Base-by-base conservation (phyloP, 2,113 vertebrate species). In the Otus sunia region DNA sequence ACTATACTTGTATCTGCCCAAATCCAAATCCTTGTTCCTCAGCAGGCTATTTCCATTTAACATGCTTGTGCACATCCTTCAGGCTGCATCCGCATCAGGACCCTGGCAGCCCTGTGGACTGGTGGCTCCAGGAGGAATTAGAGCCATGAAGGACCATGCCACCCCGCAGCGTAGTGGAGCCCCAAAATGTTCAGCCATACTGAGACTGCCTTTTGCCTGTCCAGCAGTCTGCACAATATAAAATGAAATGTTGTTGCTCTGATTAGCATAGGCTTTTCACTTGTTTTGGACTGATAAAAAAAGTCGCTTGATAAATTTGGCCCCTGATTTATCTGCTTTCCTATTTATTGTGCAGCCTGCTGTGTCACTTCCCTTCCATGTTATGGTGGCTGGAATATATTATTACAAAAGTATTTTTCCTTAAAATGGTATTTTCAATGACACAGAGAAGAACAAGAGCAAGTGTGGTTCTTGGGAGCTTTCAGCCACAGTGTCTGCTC, bases 101-200 rank as follows among this genome's bases (percentile, higher is more conserved):
- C 17, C 4, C 22, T 2, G 7, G 59, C 34, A 87, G 59, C 45
- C 22, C 59, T 2, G 0, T 0, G 0, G 12, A n/a, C 15, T 5
- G 3, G 50, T 9, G 47, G 50, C 5, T 23, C 34, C 23, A 34
- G 59, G 9, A 80, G n/a, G 53, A 84, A 16, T 22, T 15, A 27
- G 20, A 6, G 37, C 23, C 43, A 20, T 15, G 36, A 34, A 74
- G 23, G 13, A 25, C 16, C 36, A n/a, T 0, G 1, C 7, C 26
- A 34, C 9, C 27, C 25, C 3, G 1, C 15, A 58, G 19, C 1
- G 0, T 4, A 0, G 11, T 2, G 3, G 19, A 41, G 15, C 21
- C 34, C n/a, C 32, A 16, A 62, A 79, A 30, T 12, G 3, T 67
- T 67, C 3, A 3, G 15, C n/a, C 47, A 23, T 15, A 7, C 20